A percentile compares a stretch with the other conserved stretches of the same genome.
These are phyloP conservation scores for Anoplius nigerrimus DNA, from an alignment of 2,888 invertebrate genomes.

Conservation along the genomic window DNA sequence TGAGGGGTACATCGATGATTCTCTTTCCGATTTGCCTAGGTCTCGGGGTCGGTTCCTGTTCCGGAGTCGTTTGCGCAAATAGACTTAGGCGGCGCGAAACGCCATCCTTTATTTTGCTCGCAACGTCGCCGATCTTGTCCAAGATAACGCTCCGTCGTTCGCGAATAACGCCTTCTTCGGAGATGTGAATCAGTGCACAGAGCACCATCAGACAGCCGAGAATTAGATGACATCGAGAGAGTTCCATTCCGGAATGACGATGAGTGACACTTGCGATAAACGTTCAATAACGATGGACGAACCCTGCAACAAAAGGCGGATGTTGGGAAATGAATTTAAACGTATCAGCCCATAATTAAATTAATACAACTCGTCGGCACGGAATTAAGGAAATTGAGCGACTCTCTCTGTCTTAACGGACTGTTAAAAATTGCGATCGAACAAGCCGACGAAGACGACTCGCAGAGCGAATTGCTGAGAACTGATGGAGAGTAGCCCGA, in stretches of 20 bases:
- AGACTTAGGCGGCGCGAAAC: neutral
- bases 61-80: neutral
- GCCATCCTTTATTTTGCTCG: conserved; percentile 10
- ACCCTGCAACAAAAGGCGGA: too few species aligned
- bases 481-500: too few species aligned
- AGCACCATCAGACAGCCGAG: conserved; percentile 26
- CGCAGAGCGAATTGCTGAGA: too few species aligned
- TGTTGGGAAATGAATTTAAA: too few species aligned
- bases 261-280: neutral
- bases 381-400: too few species aligned
- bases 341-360: too few species aligned
- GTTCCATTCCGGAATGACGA: conserved; percentile 16
- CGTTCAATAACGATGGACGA: too few species aligned
- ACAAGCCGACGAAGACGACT: too few species aligned
- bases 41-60: neutral
- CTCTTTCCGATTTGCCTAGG: neutral
- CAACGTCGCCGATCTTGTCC: conserved; percentile 9
- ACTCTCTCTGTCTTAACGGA: too few species aligned
- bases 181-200: conserved; percentile 19
- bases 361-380: too few species aligned
- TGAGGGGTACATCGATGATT: conserved; percentile 34
- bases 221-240: conserved; percentile 13
- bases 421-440: too few species aligned
- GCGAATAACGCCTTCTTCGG: conserved; percentile 11
- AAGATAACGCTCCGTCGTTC: neutral